These are phyloP conservation scores for Iphiclides podalirius DNA, from an alignment of 2,888 invertebrate species.

Conservation along the genomic window DNA sequence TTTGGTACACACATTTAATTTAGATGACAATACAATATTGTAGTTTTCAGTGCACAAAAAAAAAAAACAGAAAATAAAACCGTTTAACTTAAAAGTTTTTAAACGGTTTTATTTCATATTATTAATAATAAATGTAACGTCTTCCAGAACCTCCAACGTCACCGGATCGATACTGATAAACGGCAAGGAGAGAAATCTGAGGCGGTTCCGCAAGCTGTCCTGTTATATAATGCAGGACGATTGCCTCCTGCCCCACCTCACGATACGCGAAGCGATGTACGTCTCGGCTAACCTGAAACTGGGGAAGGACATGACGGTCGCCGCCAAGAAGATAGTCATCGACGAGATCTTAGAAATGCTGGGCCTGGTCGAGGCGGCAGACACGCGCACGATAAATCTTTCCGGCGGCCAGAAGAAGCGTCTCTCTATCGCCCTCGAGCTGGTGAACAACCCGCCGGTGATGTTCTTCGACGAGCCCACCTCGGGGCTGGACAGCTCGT, in stretches of 20 bases:
- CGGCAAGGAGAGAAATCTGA: constrained; percentile 90
- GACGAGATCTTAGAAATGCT: constrained; percentile 92
- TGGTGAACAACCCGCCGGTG: constrained; percentile 97
- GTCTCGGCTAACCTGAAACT: constrained; percentile 96
- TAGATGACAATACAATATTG: no score
- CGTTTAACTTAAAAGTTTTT: no score
- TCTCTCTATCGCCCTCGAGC: constrained; percentile 93
- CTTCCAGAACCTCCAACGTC: constrained; percentile 88
- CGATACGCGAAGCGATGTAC: constrained; percentile 95
- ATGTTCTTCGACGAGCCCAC: constrained; percentile 99
- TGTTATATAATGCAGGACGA: constrained; percentile 99
- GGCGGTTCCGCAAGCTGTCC: constrained; percentile 94
- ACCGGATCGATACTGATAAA: constrained; percentile 93
- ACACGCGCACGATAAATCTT: constrained; percentile 89
- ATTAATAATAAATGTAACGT: no score
- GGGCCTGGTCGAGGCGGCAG: constrained; percentile 87
- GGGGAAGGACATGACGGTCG: constrained; percentile 86
- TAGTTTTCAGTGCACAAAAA: no score
- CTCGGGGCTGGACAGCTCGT: constrained; percentile 95
- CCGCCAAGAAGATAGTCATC: constrained; percentile 89
- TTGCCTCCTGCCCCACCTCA: constrained; percentile 92
- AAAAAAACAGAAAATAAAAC: no score
- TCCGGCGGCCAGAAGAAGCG: constrained; percentile 96
- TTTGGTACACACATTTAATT: no score
- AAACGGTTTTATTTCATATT: no score